These are phyloP conservation scores for Salvelinus alpinus DNA, from an alignment of 2,113 vertebrate species.

Conservation along the genomic window DNA sequence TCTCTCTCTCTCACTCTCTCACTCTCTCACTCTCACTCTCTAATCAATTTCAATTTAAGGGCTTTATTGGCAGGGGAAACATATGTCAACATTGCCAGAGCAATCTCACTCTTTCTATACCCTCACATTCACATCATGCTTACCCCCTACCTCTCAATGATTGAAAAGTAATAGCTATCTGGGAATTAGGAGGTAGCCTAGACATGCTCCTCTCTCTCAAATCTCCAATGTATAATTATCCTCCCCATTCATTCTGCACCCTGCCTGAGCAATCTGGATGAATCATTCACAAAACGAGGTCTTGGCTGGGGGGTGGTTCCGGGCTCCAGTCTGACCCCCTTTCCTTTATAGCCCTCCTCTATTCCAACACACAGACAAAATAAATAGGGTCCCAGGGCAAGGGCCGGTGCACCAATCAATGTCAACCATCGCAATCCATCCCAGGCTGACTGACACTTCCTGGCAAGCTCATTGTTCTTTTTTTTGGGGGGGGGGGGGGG, in stretches of 20 bases:
- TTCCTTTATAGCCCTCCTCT: constrained; percentile 16
- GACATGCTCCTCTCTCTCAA: constrained; percentile 9
- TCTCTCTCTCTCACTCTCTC: not conserved
- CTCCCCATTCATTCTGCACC: constrained; percentile 41
- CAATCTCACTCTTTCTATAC: not conserved
- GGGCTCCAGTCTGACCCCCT: constrained; percentile 41
- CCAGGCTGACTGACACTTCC: constrained; percentile 47
- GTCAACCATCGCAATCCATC: constrained; percentile 44
- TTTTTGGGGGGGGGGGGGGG: not conserved
- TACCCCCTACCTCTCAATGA: constrained; percentile 40
- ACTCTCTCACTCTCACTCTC: too few species aligned
- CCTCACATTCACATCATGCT: not conserved
- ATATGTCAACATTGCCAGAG: too few species aligned
- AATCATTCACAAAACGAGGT: constrained; percentile 51
- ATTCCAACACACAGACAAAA: constrained; percentile 48
- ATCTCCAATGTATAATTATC: constrained; percentile 44
- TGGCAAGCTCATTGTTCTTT: constrained; percentile 30
- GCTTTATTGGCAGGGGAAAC: too few species aligned
- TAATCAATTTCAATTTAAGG: too few species aligned
- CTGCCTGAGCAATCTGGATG: constrained; percentile 36
- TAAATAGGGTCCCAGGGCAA: constrained; percentile 58
- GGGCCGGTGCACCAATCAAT: constrained; percentile 48
- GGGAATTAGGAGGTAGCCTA: constrained; percentile 48
- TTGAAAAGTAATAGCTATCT: constrained; percentile 61
- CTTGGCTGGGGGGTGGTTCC: constrained; percentile 22